Percentiles rank a stretch among this genome's conserved stretches.
These are phyloP conservation scores for Xiphophorus birchmanni DNA, from an alignment of 2,797 vertebrate genomes.

Conservation along the genomic window DNA sequence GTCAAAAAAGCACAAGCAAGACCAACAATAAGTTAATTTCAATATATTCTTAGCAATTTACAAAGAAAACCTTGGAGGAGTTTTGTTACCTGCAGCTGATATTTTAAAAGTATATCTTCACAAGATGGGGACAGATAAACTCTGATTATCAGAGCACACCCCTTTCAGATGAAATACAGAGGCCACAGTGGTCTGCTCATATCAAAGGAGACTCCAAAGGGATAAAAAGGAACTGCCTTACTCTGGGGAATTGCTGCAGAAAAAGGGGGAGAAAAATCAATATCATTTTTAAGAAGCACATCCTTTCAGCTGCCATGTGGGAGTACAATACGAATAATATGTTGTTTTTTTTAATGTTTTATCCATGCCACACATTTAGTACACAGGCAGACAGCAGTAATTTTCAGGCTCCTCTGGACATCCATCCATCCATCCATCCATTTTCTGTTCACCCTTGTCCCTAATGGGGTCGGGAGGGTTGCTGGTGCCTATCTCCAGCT, in stretches of 20 bases:
- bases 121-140: background rate
- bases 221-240: constrained; percentile 1
- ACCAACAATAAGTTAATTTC: background rate
- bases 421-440: no score
- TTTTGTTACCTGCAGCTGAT: background rate
- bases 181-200: constrained; percentile 18
- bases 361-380: background rate
- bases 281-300: constrained; percentile 9
- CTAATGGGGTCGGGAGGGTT: no score
- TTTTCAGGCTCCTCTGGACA: background rate
- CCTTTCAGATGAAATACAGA: constrained; percentile 18
- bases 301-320: background rate
- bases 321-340: background rate
- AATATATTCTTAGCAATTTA: background rate
- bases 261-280: constrained; percentile 8
- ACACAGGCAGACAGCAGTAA: background rate
- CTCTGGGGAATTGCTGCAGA: constrained; percentile 10
- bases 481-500: no score
- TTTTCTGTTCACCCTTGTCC: no score
- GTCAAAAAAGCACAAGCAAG: background rate
- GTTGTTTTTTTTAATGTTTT: background rate
- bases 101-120: background rate
- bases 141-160: background rate
- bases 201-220: constrained; percentile 38
- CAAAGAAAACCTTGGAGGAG: background rate